Evolutionary conservation across 1,140 invertebrate genomes (phyloP).

Genomic region (Zaprionus nigranus): DNA sequence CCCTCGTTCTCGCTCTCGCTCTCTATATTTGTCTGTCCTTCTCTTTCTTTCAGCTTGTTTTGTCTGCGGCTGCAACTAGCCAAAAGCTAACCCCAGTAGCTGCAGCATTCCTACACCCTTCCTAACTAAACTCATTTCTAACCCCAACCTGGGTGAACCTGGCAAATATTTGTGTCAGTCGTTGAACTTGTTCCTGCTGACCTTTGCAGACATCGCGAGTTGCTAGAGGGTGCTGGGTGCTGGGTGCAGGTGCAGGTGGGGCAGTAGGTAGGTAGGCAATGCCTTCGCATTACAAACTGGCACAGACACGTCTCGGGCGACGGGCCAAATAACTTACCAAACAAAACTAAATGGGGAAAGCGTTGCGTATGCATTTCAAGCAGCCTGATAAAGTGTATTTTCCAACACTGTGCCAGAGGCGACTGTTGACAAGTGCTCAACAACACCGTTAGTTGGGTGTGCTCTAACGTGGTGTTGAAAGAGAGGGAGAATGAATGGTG

Average conservation of each 20-base stretch:
- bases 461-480: background rate
- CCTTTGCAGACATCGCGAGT: conserved; percentile 45
- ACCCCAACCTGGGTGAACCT: conserved; percentile 44
- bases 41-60: conserved; percentile 21
- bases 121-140: conserved; percentile 10
- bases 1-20: background rate
- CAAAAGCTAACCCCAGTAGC: conserved; percentile 18
- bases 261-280: background rate
- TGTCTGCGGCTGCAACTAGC: conserved; percentile 38
- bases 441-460: conserved; percentile 7
- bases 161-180: conserved; percentile 73
- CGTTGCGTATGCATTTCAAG: conserved; percentile 22
- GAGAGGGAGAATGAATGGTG: background rate
- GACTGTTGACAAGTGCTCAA: conserved; percentile 38
- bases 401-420: conserved; percentile 32
- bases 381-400: conserved; percentile 35
- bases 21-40: background rate
- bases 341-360: conserved; percentile 29
- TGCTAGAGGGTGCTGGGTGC: background rate
- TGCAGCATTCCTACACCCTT: background rate
- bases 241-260: background rate
- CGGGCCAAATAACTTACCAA: conserved; percentile 36
- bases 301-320: conserved; percentile 34
- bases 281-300: background rate
- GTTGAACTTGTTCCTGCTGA: conserved; percentile 68